Base-by-base conservation (phyloP, 2,888 invertebrate species). In the Lagria hirta region DNA sequence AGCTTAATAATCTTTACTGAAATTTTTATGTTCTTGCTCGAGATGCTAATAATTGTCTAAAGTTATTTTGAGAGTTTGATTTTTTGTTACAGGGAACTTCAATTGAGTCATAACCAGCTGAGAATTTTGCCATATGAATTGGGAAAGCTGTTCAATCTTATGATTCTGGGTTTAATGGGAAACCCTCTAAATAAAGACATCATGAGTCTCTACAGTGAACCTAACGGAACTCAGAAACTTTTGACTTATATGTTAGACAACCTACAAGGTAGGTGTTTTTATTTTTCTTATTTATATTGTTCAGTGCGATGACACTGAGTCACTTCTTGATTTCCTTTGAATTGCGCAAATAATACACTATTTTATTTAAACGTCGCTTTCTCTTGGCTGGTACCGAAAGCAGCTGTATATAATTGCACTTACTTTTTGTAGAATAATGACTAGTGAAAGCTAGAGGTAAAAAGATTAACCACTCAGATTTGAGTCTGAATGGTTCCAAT, bases 131-230 rank as follows among this genome's bases (percentile, higher is more conserved):
- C 99, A 2, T 96, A 91, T 73, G 97, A 98, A 76, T 79, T 99
- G 62, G 99, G 99, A 60, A 95, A 95, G 75, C 80, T 98, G 62
- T 99, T 98, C 75, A 93, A 97, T 75, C 81, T 99, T 54, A 90
- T 94, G 73, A 83, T 89, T 65, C 80, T 99, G 57, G 94, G 95
- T 66, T 79, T 92, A 60, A 86, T 89, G 66, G 96, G 95, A 13
- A 98, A 98, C 78, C 97, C 96, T 22, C 79, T 98, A 52, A 86
- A 87, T 66, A 91, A 91, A 72, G 96, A 97, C 70, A 86, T 96
- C 73, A 80, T 92, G 73, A 82, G 86, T 52, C 80, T 96, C 55
- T 96, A 94, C 75, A 88, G 87, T 70, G 96, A 96, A 74, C 84
- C 84, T 62, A 93, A 94, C 71, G 97, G 97, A 36, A 94, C 94